These are phyloP conservation scores for Dendrocincla tyrannina DNA, from an alignment of 2,797 vertebrate species.

Conservation along the genomic window DNA sequence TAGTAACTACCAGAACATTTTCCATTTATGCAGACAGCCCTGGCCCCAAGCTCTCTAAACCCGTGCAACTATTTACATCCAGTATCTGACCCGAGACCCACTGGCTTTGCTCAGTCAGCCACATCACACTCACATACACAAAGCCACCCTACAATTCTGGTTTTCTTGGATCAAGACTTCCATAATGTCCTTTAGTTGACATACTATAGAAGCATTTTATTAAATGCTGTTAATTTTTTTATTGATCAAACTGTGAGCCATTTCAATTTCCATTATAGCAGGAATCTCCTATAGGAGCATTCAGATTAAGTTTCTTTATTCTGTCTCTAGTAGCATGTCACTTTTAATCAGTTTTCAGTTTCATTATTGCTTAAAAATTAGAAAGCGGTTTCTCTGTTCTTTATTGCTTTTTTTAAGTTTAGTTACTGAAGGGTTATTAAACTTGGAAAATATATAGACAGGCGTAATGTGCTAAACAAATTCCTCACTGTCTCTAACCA, in stretches of 20 bases:
- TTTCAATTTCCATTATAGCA: slow-evolving; percentile 76
- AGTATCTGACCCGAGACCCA: not conserved
- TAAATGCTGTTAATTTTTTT: slow-evolving; percentile 79
- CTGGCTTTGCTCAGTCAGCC: not conserved
- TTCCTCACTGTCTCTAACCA: slow-evolving; percentile 71
- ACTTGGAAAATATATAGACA: slow-evolving; percentile 69
- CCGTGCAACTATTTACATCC: not conserved
- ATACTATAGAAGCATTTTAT: slow-evolving; percentile 70
- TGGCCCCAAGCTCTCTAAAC: not conserved
- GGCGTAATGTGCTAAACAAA: slow-evolving; percentile 66
- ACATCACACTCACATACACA: not conserved
- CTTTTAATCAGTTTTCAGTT: slow-evolving; percentile 74
- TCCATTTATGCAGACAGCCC: not conserved
- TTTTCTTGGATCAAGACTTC: slow-evolving; percentile 47
- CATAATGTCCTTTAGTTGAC: slow-evolving; percentile 28
- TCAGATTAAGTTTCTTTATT: slow-evolving; percentile 67
- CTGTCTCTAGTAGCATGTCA: slow-evolving; percentile 70
- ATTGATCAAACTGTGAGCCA: slow-evolving; percentile 76
- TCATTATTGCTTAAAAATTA: slow-evolving; percentile 70
- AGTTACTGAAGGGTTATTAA: slow-evolving; percentile 71
- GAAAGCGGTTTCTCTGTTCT: slow-evolving; percentile 53
- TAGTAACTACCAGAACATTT: rapidly evolving
- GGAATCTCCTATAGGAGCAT: slow-evolving; percentile 73
- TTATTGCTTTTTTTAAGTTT: slow-evolving; percentile 67
- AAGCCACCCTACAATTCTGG: not conserved